These are phyloP conservation scores for Florisuga fusca DNA, from an alignment of 2,797 vertebrate species.

Conservation along the genomic window DNA sequence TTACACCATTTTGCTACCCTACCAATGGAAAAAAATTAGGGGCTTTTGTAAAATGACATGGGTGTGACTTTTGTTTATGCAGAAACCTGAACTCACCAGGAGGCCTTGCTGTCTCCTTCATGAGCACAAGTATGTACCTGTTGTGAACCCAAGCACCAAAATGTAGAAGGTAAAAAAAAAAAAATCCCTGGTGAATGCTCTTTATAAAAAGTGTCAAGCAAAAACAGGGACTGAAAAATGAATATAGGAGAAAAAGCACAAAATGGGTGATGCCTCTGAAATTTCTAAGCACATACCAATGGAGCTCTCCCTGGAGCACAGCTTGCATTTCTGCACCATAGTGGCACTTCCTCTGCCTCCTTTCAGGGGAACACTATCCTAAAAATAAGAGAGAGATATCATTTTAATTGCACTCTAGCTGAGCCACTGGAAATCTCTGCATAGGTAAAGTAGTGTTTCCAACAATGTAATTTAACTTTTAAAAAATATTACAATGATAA, in stretches of 20 bases:
- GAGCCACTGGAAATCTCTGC: not conserved
- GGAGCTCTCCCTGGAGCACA: slow-evolving; percentile 94
- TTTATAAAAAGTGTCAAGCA: not conserved
- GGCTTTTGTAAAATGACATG: not conserved
- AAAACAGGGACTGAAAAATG: not conserved
- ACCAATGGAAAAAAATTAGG: not conserved
- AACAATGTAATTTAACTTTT: not conserved
- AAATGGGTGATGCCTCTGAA: not conserved
- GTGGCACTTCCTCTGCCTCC: slow-evolving; percentile 94
- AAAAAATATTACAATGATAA: not conserved
- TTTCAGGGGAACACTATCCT: slow-evolving; percentile 94
- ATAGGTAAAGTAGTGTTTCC: not conserved
- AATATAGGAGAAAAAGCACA: not conserved
- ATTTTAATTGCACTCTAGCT: not conserved
- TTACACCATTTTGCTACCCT: not conserved
- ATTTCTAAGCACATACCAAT: slow-evolving; percentile 84
- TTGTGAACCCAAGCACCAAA: not conserved
- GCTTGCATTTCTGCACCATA: slow-evolving; percentile 98
- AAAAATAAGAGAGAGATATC: slow-evolving; percentile 1
- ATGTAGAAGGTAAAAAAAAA: no score
- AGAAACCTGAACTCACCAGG: not conserved
- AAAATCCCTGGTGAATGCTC: not conserved
- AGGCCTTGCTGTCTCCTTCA: not conserved
- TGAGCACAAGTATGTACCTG: not conserved
- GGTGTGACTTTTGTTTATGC: not conserved